A percentile compares a stretch with the other conserved stretches of the same genome.
Conservation (phyloP, 2,888 invertebrate genomes). For the Diarsia dahlii region DNA sequence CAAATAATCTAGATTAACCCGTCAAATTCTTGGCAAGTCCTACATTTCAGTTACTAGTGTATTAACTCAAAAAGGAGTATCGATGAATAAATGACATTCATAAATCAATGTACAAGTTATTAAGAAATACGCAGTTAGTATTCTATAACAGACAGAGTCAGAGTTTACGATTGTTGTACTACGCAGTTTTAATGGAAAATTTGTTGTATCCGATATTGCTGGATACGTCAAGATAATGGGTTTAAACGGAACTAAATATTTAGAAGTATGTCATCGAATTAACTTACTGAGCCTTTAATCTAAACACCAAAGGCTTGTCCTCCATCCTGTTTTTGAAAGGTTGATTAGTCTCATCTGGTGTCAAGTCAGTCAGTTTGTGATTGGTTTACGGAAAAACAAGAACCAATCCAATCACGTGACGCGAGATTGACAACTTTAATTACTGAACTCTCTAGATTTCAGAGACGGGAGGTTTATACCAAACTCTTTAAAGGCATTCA, state of each 20-base stretch:
- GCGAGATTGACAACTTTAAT: constrained; percentile 2
- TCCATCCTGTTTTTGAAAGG: not conserved
- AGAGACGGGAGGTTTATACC: not conserved
- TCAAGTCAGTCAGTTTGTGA: not conserved
- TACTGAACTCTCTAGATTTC: not conserved
- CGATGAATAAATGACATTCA: constrained; percentile 40
- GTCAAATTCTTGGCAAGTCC: constrained; percentile 36
- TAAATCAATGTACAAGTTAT: constrained; percentile 60
- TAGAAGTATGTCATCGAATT: constrained; percentile 5
- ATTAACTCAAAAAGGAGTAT: constrained; percentile 40
- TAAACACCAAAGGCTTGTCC: not conserved
- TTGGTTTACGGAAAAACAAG: constrained; percentile 1
- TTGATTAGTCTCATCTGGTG: constrained; percentile 4
- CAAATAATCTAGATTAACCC: constrained; percentile 37
- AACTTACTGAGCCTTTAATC: constrained; percentile 6
- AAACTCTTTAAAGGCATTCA: not conserved
- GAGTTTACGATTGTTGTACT: constrained; percentile 9
- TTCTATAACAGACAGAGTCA: constrained; percentile 18
- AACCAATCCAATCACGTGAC: not conserved
- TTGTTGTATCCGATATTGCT: constrained; percentile 17
- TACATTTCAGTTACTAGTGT: constrained; percentile 4
- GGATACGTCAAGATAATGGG: constrained; percentile 7
- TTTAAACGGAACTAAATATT: constrained; percentile 21
- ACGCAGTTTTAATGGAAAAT: constrained; percentile 40
- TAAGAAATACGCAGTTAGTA: constrained; percentile 53